These are phyloP conservation scores for Melolontha melolontha DNA, from an alignment of 2,888 invertebrate genomes.

Conservation along the genomic window DNA sequence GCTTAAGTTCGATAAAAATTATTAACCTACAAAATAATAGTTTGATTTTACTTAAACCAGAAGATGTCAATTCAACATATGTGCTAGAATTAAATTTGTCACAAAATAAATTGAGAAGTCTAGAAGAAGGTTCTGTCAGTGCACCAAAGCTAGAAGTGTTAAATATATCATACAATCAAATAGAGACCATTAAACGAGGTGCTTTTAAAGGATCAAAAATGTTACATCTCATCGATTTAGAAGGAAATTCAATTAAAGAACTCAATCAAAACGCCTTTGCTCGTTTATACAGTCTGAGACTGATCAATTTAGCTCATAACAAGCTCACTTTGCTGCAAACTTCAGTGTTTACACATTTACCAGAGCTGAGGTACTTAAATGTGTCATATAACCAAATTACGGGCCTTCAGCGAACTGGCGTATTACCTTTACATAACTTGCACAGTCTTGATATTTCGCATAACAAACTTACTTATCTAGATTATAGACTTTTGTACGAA, in stretches of 20 bases:
- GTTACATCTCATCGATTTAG: slow-evolving; percentile 58
- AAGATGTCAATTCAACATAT: slow-evolving; percentile 56
- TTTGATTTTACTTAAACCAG: slow-evolving; percentile 52
- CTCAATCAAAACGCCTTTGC: slow-evolving; percentile 54
- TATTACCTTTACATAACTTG: slow-evolving; percentile 58
- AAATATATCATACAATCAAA: slow-evolving; percentile 56
- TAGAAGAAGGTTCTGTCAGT: slow-evolving; percentile 51
- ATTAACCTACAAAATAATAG: slow-evolving; percentile 58
- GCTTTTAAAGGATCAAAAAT: slow-evolving; percentile 56
- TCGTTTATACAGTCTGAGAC: slow-evolving; percentile 54
- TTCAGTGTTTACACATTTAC: slow-evolving; percentile 58
- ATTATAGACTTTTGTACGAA: slow-evolving; percentile 58
- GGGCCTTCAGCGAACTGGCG: slow-evolving; percentile 56
- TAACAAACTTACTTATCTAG: slow-evolving; percentile 58
- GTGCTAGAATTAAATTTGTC: slow-evolving; percentile 55
- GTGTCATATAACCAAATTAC: slow-evolving; percentile 58
- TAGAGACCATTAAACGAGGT: slow-evolving; percentile 52
- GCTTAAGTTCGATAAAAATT: slow-evolving; percentile 50
- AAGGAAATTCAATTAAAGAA: slow-evolving; percentile 54
- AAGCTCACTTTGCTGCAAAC: slow-evolving; percentile 56
- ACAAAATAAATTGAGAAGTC: slow-evolving; percentile 53
- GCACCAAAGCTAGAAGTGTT: slow-evolving; percentile 53
- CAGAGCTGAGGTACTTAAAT: slow-evolving; percentile 59
- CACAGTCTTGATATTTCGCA: slow-evolving; percentile 60
- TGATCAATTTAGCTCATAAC: slow-evolving; percentile 58